phyloP scores from a whole-genome alignment of 2,888 invertebrate species.

The Lepidochrysops patricia region DNA sequence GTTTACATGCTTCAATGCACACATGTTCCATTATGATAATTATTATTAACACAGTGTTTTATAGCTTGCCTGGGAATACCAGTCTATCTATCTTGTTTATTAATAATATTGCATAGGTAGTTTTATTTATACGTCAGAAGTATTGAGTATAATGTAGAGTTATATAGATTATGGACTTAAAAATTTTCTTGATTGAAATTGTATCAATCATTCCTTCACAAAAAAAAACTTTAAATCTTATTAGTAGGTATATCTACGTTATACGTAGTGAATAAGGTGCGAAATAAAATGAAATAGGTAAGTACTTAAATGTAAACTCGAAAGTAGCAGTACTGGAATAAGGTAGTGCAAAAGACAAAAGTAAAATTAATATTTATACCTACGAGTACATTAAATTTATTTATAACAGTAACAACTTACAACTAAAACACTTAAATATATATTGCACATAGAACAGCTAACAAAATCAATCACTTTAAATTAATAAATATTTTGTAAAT shows the following conservation, averaged over 20 bases:
- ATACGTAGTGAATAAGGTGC: too few relatives aligned
- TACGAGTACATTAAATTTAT: not conserved
- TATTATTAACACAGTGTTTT: not conserved
- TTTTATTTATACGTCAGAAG: too few relatives aligned
- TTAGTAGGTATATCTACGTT: too few relatives aligned
- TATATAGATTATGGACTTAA: too few relatives aligned
- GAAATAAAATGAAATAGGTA: too few relatives aligned
- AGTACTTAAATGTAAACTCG: too few relatives aligned
- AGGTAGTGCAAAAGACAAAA: not conserved
- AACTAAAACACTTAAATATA: conserved; percentile 1
- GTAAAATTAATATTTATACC: not conserved
- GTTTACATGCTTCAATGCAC: not conserved
- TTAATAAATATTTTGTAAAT: not conserved
- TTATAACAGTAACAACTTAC: conserved; percentile 1
- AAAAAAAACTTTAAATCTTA: too few relatives aligned
- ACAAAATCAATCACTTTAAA: not conserved
- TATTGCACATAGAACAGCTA: conserved; percentile 9
- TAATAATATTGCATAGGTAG: too few relatives aligned
- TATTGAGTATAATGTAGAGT: too few relatives aligned
- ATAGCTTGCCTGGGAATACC: not conserved
- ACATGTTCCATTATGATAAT: not conserved
- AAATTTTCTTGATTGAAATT: too few relatives aligned
- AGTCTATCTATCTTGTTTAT: too few relatives aligned
- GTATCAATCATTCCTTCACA: too few relatives aligned
- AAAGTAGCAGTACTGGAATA: not conserved